phyloP scores from a whole-genome alignment of 2,113 vertebrate species.

The Anser brachyrhynchus region DNA sequence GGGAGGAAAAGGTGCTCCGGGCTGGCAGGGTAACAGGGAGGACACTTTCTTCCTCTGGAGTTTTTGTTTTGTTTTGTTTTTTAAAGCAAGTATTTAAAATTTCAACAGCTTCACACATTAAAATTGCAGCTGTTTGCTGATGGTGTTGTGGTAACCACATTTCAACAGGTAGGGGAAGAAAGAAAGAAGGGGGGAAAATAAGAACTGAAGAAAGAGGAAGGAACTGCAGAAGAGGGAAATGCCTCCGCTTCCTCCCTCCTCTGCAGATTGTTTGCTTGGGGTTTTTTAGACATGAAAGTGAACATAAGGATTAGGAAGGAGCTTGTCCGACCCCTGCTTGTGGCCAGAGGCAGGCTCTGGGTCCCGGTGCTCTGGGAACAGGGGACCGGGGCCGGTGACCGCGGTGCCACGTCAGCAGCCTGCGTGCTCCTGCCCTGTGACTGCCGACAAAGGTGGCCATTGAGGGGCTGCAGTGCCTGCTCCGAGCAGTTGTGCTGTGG shows the following conservation, averaged over 20 bases:
- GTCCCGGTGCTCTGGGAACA: fast-evolving
- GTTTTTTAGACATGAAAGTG: not conserved
- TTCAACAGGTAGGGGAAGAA: not conserved
- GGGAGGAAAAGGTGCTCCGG: not conserved
- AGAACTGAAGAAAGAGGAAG: not conserved
- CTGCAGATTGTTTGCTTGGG: not conserved
- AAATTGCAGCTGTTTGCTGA: not conserved
- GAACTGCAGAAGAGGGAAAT: not conserved
- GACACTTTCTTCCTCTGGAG: not conserved
- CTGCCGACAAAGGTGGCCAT: not conserved
- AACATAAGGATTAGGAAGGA: not conserved
- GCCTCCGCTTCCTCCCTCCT: not conserved
- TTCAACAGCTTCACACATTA: not conserved
- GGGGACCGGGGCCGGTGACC: not conserved
- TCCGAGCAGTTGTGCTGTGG: not conserved
- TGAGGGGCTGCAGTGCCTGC: not conserved
- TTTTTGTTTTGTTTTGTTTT: not conserved
- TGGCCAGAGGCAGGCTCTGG: not conserved
- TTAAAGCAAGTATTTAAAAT: not conserved
- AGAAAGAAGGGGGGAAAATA: not conserved
- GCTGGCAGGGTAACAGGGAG: not conserved
- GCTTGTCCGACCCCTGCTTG: not conserved
- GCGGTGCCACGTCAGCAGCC: conserved; percentile 6
- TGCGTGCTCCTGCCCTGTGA: not conserved
- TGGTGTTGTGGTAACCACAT: fast-evolving